phyloP scores from a whole-genome alignment of 2,888 invertebrate genomes.

The Epistrophe grossulariae region DNA sequence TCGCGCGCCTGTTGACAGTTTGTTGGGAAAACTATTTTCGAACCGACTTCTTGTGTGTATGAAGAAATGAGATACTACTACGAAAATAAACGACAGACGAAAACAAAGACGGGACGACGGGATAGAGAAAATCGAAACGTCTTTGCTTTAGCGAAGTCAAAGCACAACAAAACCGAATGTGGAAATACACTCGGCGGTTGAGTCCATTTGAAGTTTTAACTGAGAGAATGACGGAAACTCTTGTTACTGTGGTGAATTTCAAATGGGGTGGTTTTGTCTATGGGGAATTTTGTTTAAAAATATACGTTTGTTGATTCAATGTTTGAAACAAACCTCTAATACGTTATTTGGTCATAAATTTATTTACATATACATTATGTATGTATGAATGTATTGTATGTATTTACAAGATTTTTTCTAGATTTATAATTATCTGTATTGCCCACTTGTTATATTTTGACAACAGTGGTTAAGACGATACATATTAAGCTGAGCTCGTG shows the following conservation, averaged over 20 bases:
- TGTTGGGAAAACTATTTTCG: constrained; percentile 63
- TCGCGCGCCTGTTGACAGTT: constrained; percentile 60
- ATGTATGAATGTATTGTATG: no score
- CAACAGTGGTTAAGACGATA: no score
- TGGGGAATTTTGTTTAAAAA: constrained; percentile 13
- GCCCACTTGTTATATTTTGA: no score
- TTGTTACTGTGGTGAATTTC: constrained; percentile 38
- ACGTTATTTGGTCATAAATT: not conserved
- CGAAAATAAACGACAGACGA: constrained; percentile 41
- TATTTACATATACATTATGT: no score
- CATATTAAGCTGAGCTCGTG: no score
- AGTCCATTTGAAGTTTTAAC: not conserved
- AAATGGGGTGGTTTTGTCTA: constrained; percentile 1
- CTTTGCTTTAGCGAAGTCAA: constrained; percentile 55
- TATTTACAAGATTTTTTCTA: no score
- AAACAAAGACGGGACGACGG: constrained; percentile 39
- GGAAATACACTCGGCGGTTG: constrained; percentile 19
- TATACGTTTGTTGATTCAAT: not conserved
- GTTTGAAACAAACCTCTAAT: not conserved
- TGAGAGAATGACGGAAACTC: constrained; percentile 25
- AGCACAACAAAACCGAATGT: constrained; percentile 63
- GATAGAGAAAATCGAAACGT: constrained; percentile 40
- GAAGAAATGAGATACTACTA: constrained; percentile 57
- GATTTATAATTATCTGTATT: no score
- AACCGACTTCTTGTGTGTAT: constrained; percentile 20